Evolutionary conservation across 2,888 invertebrate species (phyloP), one percentile per base, ranked within the genome.

Genomic region (Cepaea hortensis): DNA sequence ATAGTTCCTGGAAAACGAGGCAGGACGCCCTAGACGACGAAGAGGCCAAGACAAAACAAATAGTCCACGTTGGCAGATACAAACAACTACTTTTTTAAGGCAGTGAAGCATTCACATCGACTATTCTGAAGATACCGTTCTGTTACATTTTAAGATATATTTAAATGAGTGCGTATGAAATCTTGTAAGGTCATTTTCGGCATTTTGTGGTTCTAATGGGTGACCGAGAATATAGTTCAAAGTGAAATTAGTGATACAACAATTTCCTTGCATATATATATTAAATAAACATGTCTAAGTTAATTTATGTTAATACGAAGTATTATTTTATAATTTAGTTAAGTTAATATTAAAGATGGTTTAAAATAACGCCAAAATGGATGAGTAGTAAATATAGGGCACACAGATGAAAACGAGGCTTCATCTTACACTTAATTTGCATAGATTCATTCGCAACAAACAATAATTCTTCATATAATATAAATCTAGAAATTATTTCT

Each of bases 321-420:
- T 68, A 18, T 68, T 20, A 20, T 68, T 68, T 20, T 6, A n/a
- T 18, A 18, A n/a, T 20, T 68, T 5, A 68, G 20, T 68, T n/a
- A 20, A 5, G n/a, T 20, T 20, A 0, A 20, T 68, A 68, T 15
- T 9, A 68, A 68, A 68, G n/a, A 50, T 79, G 15, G n/a, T 23
- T 50, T 23, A 48, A 50, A 18, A 15, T 18, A 15, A 50, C 1
- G 23, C 35, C 11, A 18, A 50, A 1, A 55, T 61, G 5, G 35
- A 55, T n/a, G 46, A 3, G 68, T 4, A 23, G 68, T 11, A 62
- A 73, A 85, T 80, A 5, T 81, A 85, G 85, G 80, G 20, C 80
- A 85, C 0, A 20, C 9, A 75, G 5, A 3, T 73, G 75, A 86
- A 82, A 86, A 77, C 82, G 86, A 86, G 86, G 82, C 70, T 65